These are phyloP conservation scores for Cinara cedri DNA, from an alignment of 2,888 invertebrate species.

Conservation along the genomic window DNA sequence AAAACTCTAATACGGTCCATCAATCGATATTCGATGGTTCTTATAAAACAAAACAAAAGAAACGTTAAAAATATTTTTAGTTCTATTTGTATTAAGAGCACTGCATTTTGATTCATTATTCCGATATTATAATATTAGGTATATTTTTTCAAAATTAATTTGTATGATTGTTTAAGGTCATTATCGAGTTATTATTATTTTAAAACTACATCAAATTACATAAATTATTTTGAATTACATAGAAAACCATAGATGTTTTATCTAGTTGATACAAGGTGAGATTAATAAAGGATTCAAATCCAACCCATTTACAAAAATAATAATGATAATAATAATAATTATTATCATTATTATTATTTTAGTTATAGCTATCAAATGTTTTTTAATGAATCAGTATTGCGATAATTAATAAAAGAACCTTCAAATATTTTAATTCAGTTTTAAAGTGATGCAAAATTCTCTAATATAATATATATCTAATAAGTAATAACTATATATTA, in stretches of 20 bases:
- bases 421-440: not conserved
- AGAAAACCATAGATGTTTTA: not conserved
- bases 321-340: not conserved
- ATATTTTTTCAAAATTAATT: not conserved
- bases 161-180: constrained; percentile 6
- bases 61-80: not conserved
- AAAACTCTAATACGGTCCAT: too few species aligned
- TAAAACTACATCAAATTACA: not conserved
- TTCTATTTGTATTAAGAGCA: too few species aligned
- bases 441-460: not conserved
- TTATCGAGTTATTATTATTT: not conserved
- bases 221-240: not conserved
- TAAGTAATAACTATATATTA: too few species aligned
- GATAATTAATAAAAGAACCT: not conserved
- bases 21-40: too few species aligned
- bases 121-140: too few species aligned
- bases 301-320: too few species aligned
- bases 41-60: not conserved
- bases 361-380: not conserved
- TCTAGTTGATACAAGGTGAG: not conserved
- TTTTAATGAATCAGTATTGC: not conserved
- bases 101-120: too few species aligned
- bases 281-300: not conserved
- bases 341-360: not conserved
- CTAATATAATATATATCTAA: too few species aligned